These are phyloP conservation scores for Eufriesea mexicana DNA, from an alignment of 1,140 invertebrate genomes.

Conservation along the genomic window DNA sequence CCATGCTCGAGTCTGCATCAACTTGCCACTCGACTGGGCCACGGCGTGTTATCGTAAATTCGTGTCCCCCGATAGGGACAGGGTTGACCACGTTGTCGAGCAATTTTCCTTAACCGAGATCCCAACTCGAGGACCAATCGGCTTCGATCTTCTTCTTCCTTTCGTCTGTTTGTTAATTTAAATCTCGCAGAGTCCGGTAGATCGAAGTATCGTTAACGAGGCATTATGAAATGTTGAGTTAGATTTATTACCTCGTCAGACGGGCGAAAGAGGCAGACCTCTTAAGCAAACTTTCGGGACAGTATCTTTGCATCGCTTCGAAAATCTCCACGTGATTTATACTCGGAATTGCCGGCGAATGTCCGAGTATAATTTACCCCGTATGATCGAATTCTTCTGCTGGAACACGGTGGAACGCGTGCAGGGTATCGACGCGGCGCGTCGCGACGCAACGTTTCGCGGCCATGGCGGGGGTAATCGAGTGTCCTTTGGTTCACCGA, in stretches of 20 bases:
- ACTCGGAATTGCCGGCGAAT: neutral
- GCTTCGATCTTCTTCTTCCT: no score
- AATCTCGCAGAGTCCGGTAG: no score
- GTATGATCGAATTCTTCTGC: neutral
- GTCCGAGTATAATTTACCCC: slow-evolving; percentile 5
- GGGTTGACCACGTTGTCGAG: no score
- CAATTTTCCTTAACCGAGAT: no score
- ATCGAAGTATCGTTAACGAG: slow-evolving; percentile 26
- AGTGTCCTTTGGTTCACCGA: slow-evolving; percentile 33
- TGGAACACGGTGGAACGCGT: neutral
- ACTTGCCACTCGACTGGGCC: no score
- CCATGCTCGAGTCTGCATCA: no score
- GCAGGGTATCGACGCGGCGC: neutral
- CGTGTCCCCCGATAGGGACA: no score
- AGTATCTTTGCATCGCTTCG: neutral
- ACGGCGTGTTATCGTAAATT: no score
- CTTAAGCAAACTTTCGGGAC: neutral
- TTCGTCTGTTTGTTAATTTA: slow-evolving; percentile 31
- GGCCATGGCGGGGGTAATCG: slow-evolving; percentile 19
- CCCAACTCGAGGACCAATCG: no score
- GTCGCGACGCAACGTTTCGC: neutral
- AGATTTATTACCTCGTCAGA: slow-evolving; percentile 22
- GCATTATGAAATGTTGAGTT: slow-evolving; percentile 32
- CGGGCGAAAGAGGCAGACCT: neutral
- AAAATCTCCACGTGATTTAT: slow-evolving; percentile 3